Base-by-base conservation (phyloP, 2,113 vertebrate genomes). In the Tachycineta bicolor region DNA sequence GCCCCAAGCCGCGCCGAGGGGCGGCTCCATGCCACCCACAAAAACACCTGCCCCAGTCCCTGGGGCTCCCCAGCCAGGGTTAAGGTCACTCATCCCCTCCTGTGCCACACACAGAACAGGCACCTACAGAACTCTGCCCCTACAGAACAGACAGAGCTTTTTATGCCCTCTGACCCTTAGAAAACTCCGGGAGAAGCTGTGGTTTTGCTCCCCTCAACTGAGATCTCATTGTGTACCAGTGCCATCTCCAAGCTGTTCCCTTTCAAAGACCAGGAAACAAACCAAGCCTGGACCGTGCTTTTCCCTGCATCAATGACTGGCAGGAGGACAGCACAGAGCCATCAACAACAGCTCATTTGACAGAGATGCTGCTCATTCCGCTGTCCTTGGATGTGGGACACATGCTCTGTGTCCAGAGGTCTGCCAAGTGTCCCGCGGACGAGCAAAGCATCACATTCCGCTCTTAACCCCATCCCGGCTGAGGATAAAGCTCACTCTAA, bases 361-460 rank as follows among this genome's bases (percentile, higher is more conserved):
- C 17, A 22, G 6, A 28, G 83, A 64, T 1, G 24, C 89, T 41
- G 62, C 89, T 60, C 12, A 2, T 34, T 56, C 24, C n/a, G 11
- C 74, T 6, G 25, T 1, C 55, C 43, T 18, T 0, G 43, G 59
- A 14, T 0, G 58, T 0, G 8, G 47, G 68, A 81, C 73, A 11
- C 19, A 1, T 2, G 34, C 59, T 64, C 6, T 12, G 25, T 1
- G 41, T 56, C 74, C 89, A 14, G 69, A 14, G 60, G 0, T 24
- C 62, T 46, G 75, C 89, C 76, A 49, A 62, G 31, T 0, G 49
- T 6, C 79, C 92, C 0, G 4, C 1, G 1, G 49, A 15, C 1
- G 8, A 41, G 37, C 5, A 11, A 25, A 49, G 31, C 10, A 0
- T 43, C 7, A 1, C 43, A 1, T 17, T 5, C 53, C 0, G 0